Evolutionary conservation across 2,888 invertebrate species (phyloP).

Genomic region (Drosophila gaucha): DNA sequence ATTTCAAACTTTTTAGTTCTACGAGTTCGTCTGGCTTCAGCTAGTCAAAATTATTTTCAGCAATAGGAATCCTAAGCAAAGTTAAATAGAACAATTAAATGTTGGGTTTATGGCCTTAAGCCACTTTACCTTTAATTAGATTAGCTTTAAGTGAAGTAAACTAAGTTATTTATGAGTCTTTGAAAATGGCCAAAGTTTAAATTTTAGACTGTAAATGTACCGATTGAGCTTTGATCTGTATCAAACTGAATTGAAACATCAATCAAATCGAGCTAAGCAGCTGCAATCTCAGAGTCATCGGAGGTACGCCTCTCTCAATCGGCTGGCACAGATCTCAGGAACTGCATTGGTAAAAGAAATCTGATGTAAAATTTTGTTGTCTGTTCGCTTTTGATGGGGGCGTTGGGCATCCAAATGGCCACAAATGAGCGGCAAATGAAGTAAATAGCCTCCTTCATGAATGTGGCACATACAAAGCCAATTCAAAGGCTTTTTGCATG

Average conservation of each 20-base stretch:
- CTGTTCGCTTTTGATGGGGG: too few species aligned
- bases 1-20: neutral
- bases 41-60: neutral
- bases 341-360: neutral
- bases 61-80: neutral
- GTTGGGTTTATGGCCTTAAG: neutral
- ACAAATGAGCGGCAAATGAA: conserved; percentile 42
- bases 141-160: neutral
- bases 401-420: conserved; percentile 33
- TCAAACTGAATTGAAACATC: neutral
- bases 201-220: neutral
- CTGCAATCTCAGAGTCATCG: neutral
- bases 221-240: neutral
- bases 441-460: conserved; percentile 47
- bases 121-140: neutral
- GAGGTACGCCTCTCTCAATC: too few species aligned
- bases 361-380: neutral
- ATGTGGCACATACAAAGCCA: conserved; percentile 29
- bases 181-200: neutral
- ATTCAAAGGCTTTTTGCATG: conserved; percentile 50
- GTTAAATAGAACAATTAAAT: neutral
- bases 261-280: neutral
- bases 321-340: neutral
- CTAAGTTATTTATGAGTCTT: neutral
- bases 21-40: neutral